Evolutionary conservation across 2,888 invertebrate genomes (phyloP), one percentile per base, ranked within the genome.

Genomic region (Alsophila aescularia): DNA sequence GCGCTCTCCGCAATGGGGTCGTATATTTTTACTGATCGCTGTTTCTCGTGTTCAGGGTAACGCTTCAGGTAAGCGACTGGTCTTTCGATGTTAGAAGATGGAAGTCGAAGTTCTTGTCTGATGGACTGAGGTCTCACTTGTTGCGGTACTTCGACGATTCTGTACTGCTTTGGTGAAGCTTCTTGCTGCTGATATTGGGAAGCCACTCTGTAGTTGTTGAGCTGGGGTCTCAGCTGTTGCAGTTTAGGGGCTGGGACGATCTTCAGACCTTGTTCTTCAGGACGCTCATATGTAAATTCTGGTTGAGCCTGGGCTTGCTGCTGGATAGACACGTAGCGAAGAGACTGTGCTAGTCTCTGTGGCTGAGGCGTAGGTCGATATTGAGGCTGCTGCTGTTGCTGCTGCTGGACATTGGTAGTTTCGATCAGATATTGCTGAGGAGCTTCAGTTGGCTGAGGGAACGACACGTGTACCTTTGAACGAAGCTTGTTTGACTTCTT

Each of bases 381-480:
- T 44, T 73, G 81, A 10, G 71, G 72, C 12, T 64, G 70, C 27
- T 42, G 64, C 27, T 68, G 64, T 15, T 75, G 80, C 56, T 83
- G 86, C 52, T 82, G 83, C 58, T 89, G 89, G 0, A 90, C 81
- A 50, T 91, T 91, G 0, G 92, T 92, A 0, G 92, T 92, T 69
- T 92, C 92, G 15, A 92, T 92, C 15, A 92, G 66, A 60, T 92
- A 92, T 61, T 92, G 92, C 52, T 92, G 91, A 24, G 92, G 92
- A 18, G 88, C 87, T 8, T 79, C 62, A 9, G 86, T 69, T 1
- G 83, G 62, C 58, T 83, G 86, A 12, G 84, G 75, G 18, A 81
- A 75, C 31, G 63, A 52, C 3, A 79, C 59, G 63, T 81, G 84
- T 5, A 75, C 77, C 65, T 91, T 91, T 2, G 87, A 75, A 2